Percentiles rank a stretch among this genome's conserved stretches.
phyloP scores from a whole-genome alignment of 2,888 invertebrate species.

The Bugulina stolonifera region DNA sequence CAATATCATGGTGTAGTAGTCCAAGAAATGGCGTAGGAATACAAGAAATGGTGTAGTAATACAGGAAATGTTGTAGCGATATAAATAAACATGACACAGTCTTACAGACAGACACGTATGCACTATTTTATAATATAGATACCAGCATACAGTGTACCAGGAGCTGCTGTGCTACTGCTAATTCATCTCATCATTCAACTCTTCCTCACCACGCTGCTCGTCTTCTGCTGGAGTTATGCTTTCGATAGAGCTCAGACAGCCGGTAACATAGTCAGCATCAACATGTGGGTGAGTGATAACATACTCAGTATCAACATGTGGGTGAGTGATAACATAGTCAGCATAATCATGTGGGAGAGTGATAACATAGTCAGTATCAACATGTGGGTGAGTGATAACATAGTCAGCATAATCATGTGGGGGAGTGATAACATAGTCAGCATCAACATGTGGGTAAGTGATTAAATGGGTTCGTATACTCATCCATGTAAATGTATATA shows the following conservation, averaged over 20 bases:
- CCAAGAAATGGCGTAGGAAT: too few species aligned
- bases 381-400: constrained; percentile 22
- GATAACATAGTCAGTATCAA: constrained; percentile 3
- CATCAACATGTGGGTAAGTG: too few species aligned
- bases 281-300: constrained; percentile 22
- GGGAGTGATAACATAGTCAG: too few species aligned
- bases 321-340: constrained; percentile 9
- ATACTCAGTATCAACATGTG: constrained; percentile 10
- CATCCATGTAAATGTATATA: too few species aligned
- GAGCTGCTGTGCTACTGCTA: neutral
- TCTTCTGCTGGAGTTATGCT: constrained; percentile 22
- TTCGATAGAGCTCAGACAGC: constrained; percentile 8
- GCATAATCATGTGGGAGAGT: constrained; percentile 19
- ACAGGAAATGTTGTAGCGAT: too few species aligned
- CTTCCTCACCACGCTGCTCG: neutral
- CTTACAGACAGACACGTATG: too few species aligned
- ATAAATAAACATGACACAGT: too few species aligned
- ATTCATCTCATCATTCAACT: constrained; percentile 8
- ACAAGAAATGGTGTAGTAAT: too few species aligned
- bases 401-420: too few species aligned
- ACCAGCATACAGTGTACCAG: neutral
- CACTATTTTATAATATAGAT: too few species aligned
- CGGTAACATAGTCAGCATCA: constrained; percentile 9
- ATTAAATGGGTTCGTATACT: too few species aligned
- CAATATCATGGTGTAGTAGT: too few species aligned